These are phyloP conservation scores for Myodes glareolus DNA, from an alignment of 2,113 vertebrate genomes.

Conservation along the genomic window DNA sequence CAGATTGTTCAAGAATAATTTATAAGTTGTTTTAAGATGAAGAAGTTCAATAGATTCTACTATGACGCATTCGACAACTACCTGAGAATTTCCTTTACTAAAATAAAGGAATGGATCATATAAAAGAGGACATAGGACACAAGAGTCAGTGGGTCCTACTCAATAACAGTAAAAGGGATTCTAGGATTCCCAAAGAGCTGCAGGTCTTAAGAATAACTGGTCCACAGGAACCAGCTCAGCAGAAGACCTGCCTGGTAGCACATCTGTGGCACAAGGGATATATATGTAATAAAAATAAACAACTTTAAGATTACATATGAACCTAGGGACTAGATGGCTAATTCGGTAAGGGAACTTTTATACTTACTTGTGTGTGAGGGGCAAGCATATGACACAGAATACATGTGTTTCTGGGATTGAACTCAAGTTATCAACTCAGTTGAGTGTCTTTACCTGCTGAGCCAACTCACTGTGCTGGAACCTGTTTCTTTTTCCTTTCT, in stretches of 20 bases:
- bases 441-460: not conserved
- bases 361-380: not conserved
- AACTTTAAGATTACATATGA: not conserved
- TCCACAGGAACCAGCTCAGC: not conserved
- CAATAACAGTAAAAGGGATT: not conserved
- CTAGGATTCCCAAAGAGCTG: not conserved
- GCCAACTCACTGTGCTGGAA: not conserved
- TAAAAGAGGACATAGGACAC: not conserved
- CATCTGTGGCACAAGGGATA: not conserved
- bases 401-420: not conserved
- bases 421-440: not conserved
- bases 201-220: not conserved
- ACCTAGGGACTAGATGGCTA: not conserved
- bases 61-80: not conserved
- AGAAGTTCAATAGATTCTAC: not conserved
- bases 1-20: not conserved
- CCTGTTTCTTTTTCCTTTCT: no score
- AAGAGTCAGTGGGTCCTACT: not conserved
- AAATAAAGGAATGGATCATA: conserved; percentile 30
- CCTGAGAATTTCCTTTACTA: conserved; percentile 2
- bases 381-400: not conserved
- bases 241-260: not conserved
- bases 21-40: not conserved
- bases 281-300: conserved; percentile 5
- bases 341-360: not conserved